Percentiles rank a stretch among this genome's conserved stretches.
Conservation (phyloP, 2,113 vertebrate species). For the Falcunculus frontatus region DNA sequence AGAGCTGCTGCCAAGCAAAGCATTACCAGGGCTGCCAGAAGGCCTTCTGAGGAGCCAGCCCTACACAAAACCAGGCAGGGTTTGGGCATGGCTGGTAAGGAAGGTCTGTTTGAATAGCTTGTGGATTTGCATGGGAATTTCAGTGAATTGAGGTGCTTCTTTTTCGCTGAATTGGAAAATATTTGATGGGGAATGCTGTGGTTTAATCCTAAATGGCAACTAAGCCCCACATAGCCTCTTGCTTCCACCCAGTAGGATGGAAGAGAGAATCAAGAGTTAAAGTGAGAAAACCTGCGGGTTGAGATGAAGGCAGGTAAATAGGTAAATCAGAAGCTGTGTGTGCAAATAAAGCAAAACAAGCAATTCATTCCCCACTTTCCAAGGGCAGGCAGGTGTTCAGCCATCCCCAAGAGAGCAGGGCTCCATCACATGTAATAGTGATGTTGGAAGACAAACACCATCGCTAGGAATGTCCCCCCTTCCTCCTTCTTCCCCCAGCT, state of each 20-base stretch:
- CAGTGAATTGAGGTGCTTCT: not conserved
- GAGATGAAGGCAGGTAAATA: not conserved
- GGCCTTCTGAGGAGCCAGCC: not conserved
- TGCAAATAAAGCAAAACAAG: not conserved
- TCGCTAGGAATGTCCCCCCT: not conserved
- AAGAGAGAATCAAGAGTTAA: not conserved
- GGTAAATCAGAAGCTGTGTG: not conserved
- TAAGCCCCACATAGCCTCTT: not conserved
- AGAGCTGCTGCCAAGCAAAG: conserved; percentile 35
- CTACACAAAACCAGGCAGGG: not conserved
- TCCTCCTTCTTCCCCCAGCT: not conserved
- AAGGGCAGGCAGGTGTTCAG: not conserved
- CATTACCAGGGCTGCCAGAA: conserved; percentile 2
- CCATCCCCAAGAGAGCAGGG: not conserved
- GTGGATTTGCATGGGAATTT: not conserved
- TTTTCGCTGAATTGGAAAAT: not conserved
- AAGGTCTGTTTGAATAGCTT: not conserved
- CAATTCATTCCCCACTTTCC: not conserved
- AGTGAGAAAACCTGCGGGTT: not conserved
- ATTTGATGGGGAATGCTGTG: not conserved
- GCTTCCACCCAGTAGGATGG: not conserved
- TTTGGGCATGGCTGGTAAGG: not conserved
- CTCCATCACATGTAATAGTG: not conserved
- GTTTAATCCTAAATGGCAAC: not conserved
- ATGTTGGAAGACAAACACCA: not conserved